Base-by-base conservation (phyloP, 2,797 vertebrate genomes). In the Cichlasoma orientale region DNA sequence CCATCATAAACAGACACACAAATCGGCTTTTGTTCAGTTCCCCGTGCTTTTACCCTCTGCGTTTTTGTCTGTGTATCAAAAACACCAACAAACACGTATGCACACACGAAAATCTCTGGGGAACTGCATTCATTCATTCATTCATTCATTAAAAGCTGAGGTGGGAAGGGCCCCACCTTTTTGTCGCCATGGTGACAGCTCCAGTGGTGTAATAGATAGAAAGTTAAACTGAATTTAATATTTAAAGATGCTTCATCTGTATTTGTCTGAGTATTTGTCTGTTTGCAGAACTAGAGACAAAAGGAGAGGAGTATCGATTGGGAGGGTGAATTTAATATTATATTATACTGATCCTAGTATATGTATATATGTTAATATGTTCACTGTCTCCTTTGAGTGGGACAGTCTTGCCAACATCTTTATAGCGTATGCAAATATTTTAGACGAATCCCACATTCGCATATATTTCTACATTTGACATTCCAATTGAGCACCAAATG, bases 151-250 rank as follows among this genome's bases (percentile, higher is more conserved):
- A 80, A 88, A 82, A 79, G 8, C 61, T 0, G 19, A 79, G 71
- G 53, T 79, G 75, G 75, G 73, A 38, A 82, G 56, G 69, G 68
- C 79, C 75, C 79, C 79, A 19, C 73, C 86, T 76, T 13, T 57
- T 73, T 78, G 80, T 91, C 69, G 1, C 88, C 69, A 90, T 90
- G 79, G 87, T 72, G 72, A 89, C 86, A 21, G 31, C 47, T 80
- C 44, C 41, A 58, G 54, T 74, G 19, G 16, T 16, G 11, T 53
- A 9, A 78, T 23, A 41, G 44, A 77, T 80, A 75, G 74, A 89
- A 80, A 85, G 69, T 88, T 77, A 74, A 89, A 87, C 72, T 82
- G 19, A 76, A 53, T 61, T 85, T 80, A 78, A 78, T 88, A 56
- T 89, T 90, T 88, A 82, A 88, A 90, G 74, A 74, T 75, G 31